A percentile compares a stretch with the other conserved stretches of the same genome.
Conservation (phyloP, 2,888 invertebrate genomes). For the Melanchra persicariae region DNA sequence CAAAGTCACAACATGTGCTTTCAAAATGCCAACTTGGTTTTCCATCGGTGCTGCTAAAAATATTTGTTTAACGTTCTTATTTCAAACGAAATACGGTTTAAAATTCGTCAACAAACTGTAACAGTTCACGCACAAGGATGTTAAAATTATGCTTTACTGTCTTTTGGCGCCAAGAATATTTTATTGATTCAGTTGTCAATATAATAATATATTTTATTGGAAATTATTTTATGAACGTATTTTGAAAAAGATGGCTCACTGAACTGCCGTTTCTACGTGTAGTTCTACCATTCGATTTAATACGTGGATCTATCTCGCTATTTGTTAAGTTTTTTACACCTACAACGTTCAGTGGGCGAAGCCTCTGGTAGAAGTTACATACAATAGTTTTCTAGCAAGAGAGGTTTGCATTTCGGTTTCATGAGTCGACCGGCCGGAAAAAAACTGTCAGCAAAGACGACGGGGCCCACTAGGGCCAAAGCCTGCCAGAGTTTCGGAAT, state of each 20-base stretch:
- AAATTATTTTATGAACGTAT: slow-evolving; percentile 12
- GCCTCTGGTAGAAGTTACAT: too few species aligned
- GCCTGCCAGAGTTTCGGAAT: too few species aligned
- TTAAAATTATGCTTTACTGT: slow-evolving; percentile 66
- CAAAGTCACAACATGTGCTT: slow-evolving; percentile 69
- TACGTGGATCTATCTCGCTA: too few species aligned
- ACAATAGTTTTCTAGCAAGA: too few species aligned
- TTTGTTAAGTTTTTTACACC: too few species aligned
- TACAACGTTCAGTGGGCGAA: too few species aligned
- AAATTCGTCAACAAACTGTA: slow-evolving; percentile 19
- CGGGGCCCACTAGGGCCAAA: too few species aligned
- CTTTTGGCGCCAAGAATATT: slow-evolving; percentile 81
- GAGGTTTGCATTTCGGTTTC: too few species aligned
- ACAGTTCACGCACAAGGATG: neutral
- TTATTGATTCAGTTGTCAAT: slow-evolving; percentile 77
- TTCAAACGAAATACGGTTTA: slow-evolving; percentile 5
- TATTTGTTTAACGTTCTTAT: slow-evolving; percentile 24
- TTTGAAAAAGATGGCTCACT: neutral
- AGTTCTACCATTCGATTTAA: too few species aligned
- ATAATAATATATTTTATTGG: slow-evolving; percentile 46
- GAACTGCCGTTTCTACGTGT: neutral
- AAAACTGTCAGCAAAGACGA: too few species aligned
- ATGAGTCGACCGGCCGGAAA: too few species aligned
- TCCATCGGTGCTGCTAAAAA: slow-evolving; percentile 9
- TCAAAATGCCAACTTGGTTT: slow-evolving; percentile 47